Percentiles rank a stretch among this genome's conserved stretches.
phyloP scores from a whole-genome alignment of 2,888 invertebrate genomes.

The Scaeva pyrastri region DNA sequence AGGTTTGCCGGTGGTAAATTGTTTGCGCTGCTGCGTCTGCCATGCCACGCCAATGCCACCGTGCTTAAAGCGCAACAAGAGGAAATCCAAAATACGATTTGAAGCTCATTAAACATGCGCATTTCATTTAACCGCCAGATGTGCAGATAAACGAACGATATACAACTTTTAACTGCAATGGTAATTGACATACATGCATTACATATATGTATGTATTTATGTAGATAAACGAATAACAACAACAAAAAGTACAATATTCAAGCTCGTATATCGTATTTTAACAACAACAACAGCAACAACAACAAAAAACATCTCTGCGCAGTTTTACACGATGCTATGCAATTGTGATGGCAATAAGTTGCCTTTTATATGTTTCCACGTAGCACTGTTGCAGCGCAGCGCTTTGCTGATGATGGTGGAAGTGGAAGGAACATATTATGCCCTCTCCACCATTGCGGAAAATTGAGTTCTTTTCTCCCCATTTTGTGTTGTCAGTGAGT shows the following conservation, averaged over 20 bases:
- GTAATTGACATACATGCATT: too few relatives aligned
- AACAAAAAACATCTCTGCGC: slow-evolving; percentile 18
- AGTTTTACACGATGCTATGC: background rate
- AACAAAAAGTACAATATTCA: slow-evolving; percentile 17
- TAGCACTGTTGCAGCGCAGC: background rate
- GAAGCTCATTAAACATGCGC: slow-evolving; percentile 76
- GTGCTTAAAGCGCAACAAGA: slow-evolving; percentile 9
- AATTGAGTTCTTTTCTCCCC: slow-evolving; percentile 73
- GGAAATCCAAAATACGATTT: slow-evolving; percentile 75
- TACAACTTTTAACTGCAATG: slow-evolving; percentile 38
- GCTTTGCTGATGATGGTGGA: too few relatives aligned
- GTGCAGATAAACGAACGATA: slow-evolving; percentile 75
- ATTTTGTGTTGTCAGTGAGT: slow-evolving; percentile 44
- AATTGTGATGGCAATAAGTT: slow-evolving; percentile 5
- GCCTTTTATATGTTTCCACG: background rate
- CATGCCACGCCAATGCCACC: slow-evolving; percentile 28
- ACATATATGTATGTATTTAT: slow-evolving; percentile 42
- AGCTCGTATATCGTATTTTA: background rate
- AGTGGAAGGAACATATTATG: slow-evolving; percentile 35
- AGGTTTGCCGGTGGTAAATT: slow-evolving; percentile 54
- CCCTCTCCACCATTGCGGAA: slow-evolving; percentile 73
- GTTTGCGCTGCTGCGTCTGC: slow-evolving; percentile 59
- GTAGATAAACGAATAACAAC: slow-evolving; percentile 1
- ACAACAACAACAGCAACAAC: background rate
- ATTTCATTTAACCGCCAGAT: slow-evolving; percentile 76